These are phyloP conservation scores for Drosophila sechellia DNA, from an alignment of 1,140 invertebrate species.

Conservation along the genomic window DNA sequence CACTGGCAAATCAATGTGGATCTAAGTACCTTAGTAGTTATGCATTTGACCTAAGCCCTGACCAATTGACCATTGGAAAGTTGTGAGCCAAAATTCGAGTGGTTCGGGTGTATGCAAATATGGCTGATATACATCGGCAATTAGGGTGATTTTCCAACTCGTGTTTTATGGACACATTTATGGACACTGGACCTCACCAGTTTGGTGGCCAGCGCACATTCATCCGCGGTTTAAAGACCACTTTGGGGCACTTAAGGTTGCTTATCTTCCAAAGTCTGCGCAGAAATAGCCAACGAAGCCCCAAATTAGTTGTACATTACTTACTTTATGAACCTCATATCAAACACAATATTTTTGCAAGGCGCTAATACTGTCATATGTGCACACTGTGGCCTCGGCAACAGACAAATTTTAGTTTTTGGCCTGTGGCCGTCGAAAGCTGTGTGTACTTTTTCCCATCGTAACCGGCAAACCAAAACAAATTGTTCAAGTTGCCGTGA, in stretches of 20 bases:
- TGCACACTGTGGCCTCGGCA: constrained; percentile 11
- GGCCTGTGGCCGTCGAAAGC: neutral
- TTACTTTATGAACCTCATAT: neutral
- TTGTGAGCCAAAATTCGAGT: neutral
- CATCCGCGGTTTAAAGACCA: constrained; percentile 36
- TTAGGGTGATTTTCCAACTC: constrained; percentile 8
- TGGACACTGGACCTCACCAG: neutral
- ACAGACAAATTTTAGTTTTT: constrained; percentile 3
- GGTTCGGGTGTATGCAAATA: neutral
- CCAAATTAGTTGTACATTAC: constrained; percentile 5
- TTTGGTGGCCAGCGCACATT: constrained; percentile 7
- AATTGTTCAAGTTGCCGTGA: constrained; percentile 75
- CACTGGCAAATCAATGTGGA: neutral
- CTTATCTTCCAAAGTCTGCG: constrained; percentile 19
- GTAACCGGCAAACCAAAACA: constrained; percentile 55
- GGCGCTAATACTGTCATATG: neutral
- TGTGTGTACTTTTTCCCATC: constrained; percentile 36
- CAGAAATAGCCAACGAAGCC: constrained; percentile 5
- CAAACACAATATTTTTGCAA: neutral
- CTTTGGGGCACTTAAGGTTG: constrained; percentile 1
- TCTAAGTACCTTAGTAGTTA: too few species aligned
- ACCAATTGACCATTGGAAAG: constrained; percentile 7
- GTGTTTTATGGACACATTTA: neutral
- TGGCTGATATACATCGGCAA: constrained; percentile 18
- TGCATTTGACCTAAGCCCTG: neutral